Percentiles rank a stretch among this genome's conserved stretches.
Conservation (phyloP, 2,797 vertebrate species). For the Periophthalmus magnuspinnatus region DNA sequence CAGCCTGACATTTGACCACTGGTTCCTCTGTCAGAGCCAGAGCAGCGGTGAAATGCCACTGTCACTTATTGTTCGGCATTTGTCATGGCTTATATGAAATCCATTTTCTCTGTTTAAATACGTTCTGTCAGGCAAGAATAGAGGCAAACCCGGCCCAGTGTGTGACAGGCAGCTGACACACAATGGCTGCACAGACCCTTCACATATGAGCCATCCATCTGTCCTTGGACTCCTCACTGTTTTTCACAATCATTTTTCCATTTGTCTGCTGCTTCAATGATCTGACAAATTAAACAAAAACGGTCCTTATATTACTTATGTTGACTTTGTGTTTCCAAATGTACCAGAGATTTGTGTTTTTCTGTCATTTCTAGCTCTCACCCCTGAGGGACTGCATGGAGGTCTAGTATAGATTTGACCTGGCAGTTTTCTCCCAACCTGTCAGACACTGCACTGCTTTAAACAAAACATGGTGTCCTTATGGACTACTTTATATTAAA, state of each 20-base stretch:
- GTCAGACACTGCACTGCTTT: slow-evolving; percentile 54
- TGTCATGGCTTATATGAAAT: slow-evolving; percentile 67
- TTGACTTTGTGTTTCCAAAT: background rate
- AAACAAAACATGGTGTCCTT: slow-evolving; percentile 39
- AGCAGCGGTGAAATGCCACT: slow-evolving; percentile 57
- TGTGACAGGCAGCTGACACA: slow-evolving; percentile 65
- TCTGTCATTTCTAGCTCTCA: slow-evolving; percentile 7
- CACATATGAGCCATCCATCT: slow-evolving; percentile 59
- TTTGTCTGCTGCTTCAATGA: slow-evolving; percentile 29
- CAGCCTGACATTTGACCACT: slow-evolving; percentile 58
- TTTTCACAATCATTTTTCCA: slow-evolving; percentile 34
- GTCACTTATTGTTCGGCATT: slow-evolving; percentile 63
- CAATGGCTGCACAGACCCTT: slow-evolving; percentile 49
- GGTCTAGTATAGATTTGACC: slow-evolving; percentile 57
- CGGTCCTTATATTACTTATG: background rate
- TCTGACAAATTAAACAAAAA: slow-evolving; percentile 20
- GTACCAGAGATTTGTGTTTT: background rate
- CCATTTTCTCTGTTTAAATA: slow-evolving; percentile 70
- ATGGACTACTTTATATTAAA: background rate
- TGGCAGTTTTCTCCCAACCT: slow-evolving; percentile 60
- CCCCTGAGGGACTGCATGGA: slow-evolving; percentile 46
- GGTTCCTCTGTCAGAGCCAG: slow-evolving; percentile 45
- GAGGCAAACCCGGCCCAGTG: slow-evolving; percentile 47
- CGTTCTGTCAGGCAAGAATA: slow-evolving; percentile 60
- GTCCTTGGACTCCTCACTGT: slow-evolving; percentile 42